Evolutionary conservation across 2,888 invertebrate species (phyloP), one percentile per base, ranked within the genome.

Genomic region (Drosophila flavopinicola): DNA sequence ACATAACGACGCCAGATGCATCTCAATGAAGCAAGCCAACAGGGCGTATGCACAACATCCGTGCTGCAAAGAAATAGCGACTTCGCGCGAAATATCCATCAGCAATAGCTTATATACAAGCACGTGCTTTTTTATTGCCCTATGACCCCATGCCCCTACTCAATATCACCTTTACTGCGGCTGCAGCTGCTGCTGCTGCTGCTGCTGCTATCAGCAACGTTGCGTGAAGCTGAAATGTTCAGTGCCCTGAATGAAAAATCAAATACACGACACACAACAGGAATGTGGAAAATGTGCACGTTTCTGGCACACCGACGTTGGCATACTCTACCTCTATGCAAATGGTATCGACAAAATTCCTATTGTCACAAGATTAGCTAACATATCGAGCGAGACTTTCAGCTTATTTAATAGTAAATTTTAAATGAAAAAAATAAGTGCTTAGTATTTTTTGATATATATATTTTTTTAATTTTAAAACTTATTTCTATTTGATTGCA

Each of bases 61-160:
- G 27, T 25, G 6, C 33, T 38, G n/a, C 9, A 20, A 9, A 10
- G 11, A 23, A 47, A 24, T 23, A 24, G 3, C 39, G 38, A 41
- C 66, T 30, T 48, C n/a, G 24, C 35, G 39, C 42, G 32, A 49
- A 69, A 75, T 29, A 75, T 72, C 57, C 41, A 76, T 77, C 67
- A 76, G 38, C 59, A 63, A 23, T 20, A n/a, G 13, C 9, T 5
- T 9, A 30, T 11, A 45, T n/a, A 29, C 54, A 33, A 35, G 27
- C 66, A 56, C 35, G 38, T 48, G 42, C 33, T 39, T 53, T n/a
- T 58, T 24, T 41, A 24, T 51, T 59, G 49, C 48, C 15, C 57
- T 32, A 17, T n/a, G 0, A 9, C 1, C 6, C 13, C 29, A 4
- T 15, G 6, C n/a, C 2, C 11, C 1, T n/a, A 4, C 23, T 4